A percentile compares a stretch with the other conserved stretches of the same genome.
Conservation (phyloP, 2,113 vertebrate species). For the Callaeas wilsoni region DNA sequence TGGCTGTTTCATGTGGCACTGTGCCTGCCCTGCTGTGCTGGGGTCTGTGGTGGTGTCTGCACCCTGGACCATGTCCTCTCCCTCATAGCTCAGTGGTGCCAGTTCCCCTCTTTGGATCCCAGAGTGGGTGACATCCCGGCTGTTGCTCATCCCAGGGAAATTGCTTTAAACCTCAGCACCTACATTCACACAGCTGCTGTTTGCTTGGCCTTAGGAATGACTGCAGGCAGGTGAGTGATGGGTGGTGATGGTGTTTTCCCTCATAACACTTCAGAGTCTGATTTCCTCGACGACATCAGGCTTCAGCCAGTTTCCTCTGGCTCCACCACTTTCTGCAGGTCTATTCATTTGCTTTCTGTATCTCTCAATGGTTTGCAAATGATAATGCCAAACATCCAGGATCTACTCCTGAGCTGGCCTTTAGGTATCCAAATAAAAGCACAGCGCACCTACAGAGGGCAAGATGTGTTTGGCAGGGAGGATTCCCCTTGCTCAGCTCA, state of each 20-base stretch:
- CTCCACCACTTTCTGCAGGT: neutral
- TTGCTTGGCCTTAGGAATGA: neutral
- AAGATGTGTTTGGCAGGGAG: neutral
- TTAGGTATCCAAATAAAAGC: neutral
- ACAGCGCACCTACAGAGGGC: neutral
- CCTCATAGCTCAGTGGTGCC: neutral
- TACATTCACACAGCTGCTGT: neutral
- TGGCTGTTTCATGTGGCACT: conserved; percentile 50
- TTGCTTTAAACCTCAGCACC: neutral
- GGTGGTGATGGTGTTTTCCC: neutral
- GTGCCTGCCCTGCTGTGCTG: neutral
- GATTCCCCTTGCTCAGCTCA: neutral
- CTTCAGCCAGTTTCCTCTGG: neutral
- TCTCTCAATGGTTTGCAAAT: neutral
- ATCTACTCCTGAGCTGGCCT: neutral
- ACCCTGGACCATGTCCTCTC: neutral
- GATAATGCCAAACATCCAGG: neutral
- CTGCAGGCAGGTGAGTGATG: neutral
- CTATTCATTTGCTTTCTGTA: neutral
- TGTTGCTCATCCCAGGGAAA: neutral
- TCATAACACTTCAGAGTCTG: neutral
- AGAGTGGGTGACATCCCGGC: neutral
- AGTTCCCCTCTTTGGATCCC: neutral
- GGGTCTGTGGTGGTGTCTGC: conserved; percentile 22
- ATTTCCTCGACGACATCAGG: neutral